These are phyloP conservation scores for Scaptomyza polygonia DNA, from an alignment of 2,888 invertebrate species.

Conservation along the genomic window DNA sequence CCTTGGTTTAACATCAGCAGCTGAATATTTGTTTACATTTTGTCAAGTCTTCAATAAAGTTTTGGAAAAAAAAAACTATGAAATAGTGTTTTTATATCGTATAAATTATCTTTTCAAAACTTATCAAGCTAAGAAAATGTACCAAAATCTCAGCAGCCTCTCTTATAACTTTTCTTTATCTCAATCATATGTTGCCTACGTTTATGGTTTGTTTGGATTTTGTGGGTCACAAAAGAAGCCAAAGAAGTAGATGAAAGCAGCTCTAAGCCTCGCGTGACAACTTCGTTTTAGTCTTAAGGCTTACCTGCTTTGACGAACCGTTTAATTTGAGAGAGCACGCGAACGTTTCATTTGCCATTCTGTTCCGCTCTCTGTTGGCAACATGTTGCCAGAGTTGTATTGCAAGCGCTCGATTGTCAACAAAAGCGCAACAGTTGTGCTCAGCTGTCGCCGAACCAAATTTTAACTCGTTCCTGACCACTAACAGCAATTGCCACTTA, in stretches of 20 bases:
- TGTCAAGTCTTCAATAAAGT: too few relatives aligned
- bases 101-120: too few relatives aligned
- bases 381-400: slow-evolving; percentile 56
- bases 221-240: slow-evolving; percentile 17
- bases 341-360: slow-evolving; percentile 52
- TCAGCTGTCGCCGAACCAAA: slow-evolving; percentile 37
- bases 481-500: slow-evolving; percentile 58
- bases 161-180: not conserved
- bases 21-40: too few relatives aligned
- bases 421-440: slow-evolving; percentile 64
- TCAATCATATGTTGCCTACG: slow-evolving; percentile 16
- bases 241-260: slow-evolving; percentile 4
- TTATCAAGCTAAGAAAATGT: too few relatives aligned
- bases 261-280: not conserved
- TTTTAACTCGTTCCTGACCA: slow-evolving; percentile 17
- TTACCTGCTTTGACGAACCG: slow-evolving; percentile 10
- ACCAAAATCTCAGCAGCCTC: not conserved
- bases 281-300: not conserved
- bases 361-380: slow-evolving; percentile 66
- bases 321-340: slow-evolving; percentile 25
- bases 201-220: slow-evolving; percentile 12
- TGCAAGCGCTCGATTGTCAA: slow-evolving; percentile 11
- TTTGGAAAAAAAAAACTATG: too few relatives aligned
- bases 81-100: too few relatives aligned
- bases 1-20: too few relatives aligned